Evolutionary conservation across 2,113 vertebrate genomes (phyloP).

Genomic region (Argyrosomus japonicus): DNA sequence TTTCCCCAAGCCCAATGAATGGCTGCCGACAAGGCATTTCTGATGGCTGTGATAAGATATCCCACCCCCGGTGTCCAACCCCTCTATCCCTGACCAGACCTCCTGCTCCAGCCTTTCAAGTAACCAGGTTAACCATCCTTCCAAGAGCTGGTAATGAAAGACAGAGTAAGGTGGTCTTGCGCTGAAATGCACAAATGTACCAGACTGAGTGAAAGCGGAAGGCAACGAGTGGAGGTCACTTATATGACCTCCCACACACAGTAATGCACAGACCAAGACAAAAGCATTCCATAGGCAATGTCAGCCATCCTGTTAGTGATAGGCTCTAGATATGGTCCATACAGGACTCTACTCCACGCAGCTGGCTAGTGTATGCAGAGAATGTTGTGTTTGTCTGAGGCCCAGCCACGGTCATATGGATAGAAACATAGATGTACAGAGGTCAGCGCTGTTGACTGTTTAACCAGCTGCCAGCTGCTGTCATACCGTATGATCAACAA

Average conservation of each 20-base stretch:
- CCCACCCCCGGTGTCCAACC: constrained; percentile 73
- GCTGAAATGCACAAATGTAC: constrained; percentile 71
- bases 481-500: constrained; percentile 37
- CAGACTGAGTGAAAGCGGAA: constrained; percentile 79
- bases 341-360: constrained; percentile 47
- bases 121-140: constrained; percentile 75
- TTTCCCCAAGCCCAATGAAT: constrained; percentile 84
- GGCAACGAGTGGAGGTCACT: constrained; percentile 64
- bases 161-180: constrained; percentile 82
- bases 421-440: constrained; percentile 54
- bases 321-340: constrained; percentile 62
- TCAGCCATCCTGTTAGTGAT: constrained; percentile 70
- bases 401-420: constrained; percentile 42
- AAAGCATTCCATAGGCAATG: constrained; percentile 76
- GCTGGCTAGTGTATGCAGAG: constrained; percentile 59
- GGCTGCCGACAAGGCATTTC: constrained; percentile 86
- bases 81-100: constrained; percentile 64
- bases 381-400: constrained; percentile 64
- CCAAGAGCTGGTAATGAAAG: constrained; percentile 83
- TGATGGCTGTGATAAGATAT: constrained; percentile 84
- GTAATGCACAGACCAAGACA: constrained; percentile 66
- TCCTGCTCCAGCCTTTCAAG: constrained; percentile 72
- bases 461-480: constrained; percentile 65
- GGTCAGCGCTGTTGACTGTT: constrained; percentile 57
- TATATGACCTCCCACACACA: constrained; percentile 71